Evolutionary conservation across 2,113 vertebrate genomes (phyloP), one percentile per base, ranked within the genome.

Genomic region (Eubucco bourcierii): DNA sequence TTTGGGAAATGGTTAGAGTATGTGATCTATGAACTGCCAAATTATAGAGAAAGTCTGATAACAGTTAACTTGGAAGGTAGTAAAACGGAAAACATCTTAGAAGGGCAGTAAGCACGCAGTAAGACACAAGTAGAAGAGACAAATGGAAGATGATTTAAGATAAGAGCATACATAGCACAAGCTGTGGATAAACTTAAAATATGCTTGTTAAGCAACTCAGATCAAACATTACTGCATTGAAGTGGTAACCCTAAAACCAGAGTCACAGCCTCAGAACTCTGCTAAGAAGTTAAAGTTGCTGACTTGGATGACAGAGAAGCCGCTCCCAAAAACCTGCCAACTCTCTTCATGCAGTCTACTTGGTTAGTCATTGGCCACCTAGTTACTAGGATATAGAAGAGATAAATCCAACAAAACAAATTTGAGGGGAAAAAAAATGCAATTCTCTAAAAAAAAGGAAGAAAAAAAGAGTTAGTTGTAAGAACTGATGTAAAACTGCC

Each of bases 261-360:
- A 55, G 12, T 19, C 34, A 33, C 1, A 5, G 41, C 34, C 37
- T 21, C 52, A 63, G n/a, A 75, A 39, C 4, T 10, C 6, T 67
- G 10, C 23, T 31, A 6, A 41, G 12, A 68, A 68, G 18, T 12
- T 60, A 65, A 60, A n/a, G 37, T 20, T 46, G 31, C 25, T 25
- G 31, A 77, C 11, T 37, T 56, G 61, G 18, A 37, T 8, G 13
- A 44, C 12, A 31, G 27, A 65, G 0, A 0, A 90, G 25, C 7
- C 24, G 58, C 1, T 0, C 28, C 28, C 24, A 39, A 34, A 66
- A 41, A 75, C 10, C 64, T 56, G 39, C 13, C 77, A 74, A 6
- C 17, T 12, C 37, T 64, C 31, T 31, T 72, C 47, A 31, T 10
- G 24, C 29, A 83, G 63, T 55, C n/a, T 15, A 29, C 20, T 28